Conservation (phyloP, 2,113 vertebrate genomes). For the Carollia perspicillata region DNA sequence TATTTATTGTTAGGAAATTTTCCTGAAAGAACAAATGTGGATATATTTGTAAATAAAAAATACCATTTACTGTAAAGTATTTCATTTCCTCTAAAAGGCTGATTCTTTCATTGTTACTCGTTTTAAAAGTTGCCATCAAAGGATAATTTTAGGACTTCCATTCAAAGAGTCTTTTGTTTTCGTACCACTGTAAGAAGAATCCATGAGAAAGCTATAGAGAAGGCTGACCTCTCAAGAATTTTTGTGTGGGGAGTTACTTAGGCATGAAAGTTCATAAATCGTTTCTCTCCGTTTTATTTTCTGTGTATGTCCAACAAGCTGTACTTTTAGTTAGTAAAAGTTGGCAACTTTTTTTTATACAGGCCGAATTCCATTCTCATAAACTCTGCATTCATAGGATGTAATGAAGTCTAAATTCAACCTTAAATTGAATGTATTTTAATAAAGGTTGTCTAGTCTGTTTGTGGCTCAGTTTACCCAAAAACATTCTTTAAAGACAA, state of each 20-base stretch:
- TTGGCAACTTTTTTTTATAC: not conserved
- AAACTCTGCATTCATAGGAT: not conserved
- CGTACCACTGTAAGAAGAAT: slow-evolving; percentile 5
- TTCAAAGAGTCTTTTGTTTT: slow-evolving; percentile 51
- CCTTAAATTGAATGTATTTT: not conserved
- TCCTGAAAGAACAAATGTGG: not conserved
- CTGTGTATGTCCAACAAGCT: not conserved
- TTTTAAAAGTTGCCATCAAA: slow-evolving; percentile 21
- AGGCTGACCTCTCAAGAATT: slow-evolving; percentile 73
- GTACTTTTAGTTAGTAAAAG: slow-evolving; percentile 10
- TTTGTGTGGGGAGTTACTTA: slow-evolving; percentile 45
- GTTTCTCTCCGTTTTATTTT: slow-evolving; percentile 46
- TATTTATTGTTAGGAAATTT: not conserved
- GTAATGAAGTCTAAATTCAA: not conserved
- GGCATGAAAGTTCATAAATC: not conserved
- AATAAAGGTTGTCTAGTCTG: not conserved
- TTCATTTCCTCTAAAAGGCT: not conserved
- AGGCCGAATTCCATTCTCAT: slow-evolving; percentile 16
- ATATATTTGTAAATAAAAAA: slow-evolving; percentile 25
- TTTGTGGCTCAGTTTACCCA: not conserved
- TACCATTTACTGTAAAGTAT: not conserved
- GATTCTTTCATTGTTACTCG: not conserved
- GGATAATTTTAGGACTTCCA: not conserved
- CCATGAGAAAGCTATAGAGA: slow-evolving; percentile 18
- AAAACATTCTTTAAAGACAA: not conserved